Base-by-base conservation (phyloP, 2,797 vertebrate species). In the Botia kubotai region DNA sequence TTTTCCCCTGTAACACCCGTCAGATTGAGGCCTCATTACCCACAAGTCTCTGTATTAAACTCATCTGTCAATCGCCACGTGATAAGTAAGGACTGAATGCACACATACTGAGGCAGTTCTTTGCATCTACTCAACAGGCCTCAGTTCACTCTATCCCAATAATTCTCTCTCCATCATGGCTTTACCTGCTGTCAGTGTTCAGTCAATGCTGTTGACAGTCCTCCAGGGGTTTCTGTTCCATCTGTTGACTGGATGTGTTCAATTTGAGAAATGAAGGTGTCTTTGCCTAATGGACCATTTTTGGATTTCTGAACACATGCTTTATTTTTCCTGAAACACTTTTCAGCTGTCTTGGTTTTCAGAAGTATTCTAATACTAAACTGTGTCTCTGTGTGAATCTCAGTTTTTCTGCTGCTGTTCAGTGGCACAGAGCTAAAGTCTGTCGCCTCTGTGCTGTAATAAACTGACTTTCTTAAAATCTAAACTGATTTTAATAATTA, bases 171-270 rank as follows among this genome's bases (percentile, higher is more conserved):
- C 52, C 36, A n/a, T 57, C 36, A 73, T 48, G 46, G 79, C 74
- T 69, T 69, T n/a, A n/a, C n/a, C n/a, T n/a, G n/a, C 68, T 53
- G 69, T 66, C 81, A 73, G 71, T 80, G 77, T 39, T 29, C 69
- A 77, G 82, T 84, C 85, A 80, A 80, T 84, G 73, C 73, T 82
- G 82, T 82, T 84, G 85, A 84, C 82, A 80, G n/a, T n/a, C n/a
- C n/a, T n/a, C n/a, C n/a, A n/a, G 60, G 65, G 73, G 60, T 43
- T 46, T 75, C 79, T 67, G 39, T 8, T 43, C 39, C 8, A 8
- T 67, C n/a, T n/a, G n/a, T n/a, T n/a, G 4, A n/a, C 58, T 13
- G 6, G 23, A 62, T 29, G 8, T 21, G 53, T 62, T 63, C 11
- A 39, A 72, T 46, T 69, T 6, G 50, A 81, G 57, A 75, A 52